Base-by-base conservation (phyloP, 2,888 invertebrate genomes). In the Troglohyphantes excavatus region DNA sequence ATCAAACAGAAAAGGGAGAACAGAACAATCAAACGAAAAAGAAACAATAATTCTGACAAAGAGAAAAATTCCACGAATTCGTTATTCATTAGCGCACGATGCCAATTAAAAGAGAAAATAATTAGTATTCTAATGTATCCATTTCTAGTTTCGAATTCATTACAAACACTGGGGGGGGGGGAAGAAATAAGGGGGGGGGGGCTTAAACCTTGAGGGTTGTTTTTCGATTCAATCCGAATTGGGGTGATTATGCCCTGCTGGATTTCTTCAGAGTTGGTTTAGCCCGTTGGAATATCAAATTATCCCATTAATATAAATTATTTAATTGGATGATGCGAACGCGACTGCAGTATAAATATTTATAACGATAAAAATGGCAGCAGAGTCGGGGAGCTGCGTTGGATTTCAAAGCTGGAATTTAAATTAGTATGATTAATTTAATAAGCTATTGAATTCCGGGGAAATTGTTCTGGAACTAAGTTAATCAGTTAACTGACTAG, bases 91-190 rank as follows among this genome's bases (percentile, higher is more conserved):
- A 81, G 68, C 81, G 29, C 46, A 67, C 27, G 13, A 13, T 29
- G 53, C 81, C 81, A 81, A 81, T 81, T 81, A 81, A 81, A 68
- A 61, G 75, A 61, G 61, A 21, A 75, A 75, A 61, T 75, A 75
- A 75, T 75, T 59, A 75, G 75, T 61, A 61, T 61, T 75, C 75
- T 72, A 53, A 59, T 75, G 21, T 19, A 75, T 65, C 17, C 27
- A 59, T 29, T 61, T 29, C 75, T 53, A 59, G 59, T 61, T 29
- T 33, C 19, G 29, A 23, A 46, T 72, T 75, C 61, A 75, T 75
- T 61, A 75, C 21, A 29, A 75, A 26, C 59, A 26, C 33, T 17
- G 21, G 1, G 2, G n/a, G n/a, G 27, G 3, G 21, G 17, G 23
- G n/a, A n/a, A n/a, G n/a, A n/a, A n/a, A 67, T 33, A n/a, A 9